These are phyloP conservation scores for Atopsyche davidsoni DNA, from an alignment of 1,140 invertebrate genomes.

Conservation along the genomic window DNA sequence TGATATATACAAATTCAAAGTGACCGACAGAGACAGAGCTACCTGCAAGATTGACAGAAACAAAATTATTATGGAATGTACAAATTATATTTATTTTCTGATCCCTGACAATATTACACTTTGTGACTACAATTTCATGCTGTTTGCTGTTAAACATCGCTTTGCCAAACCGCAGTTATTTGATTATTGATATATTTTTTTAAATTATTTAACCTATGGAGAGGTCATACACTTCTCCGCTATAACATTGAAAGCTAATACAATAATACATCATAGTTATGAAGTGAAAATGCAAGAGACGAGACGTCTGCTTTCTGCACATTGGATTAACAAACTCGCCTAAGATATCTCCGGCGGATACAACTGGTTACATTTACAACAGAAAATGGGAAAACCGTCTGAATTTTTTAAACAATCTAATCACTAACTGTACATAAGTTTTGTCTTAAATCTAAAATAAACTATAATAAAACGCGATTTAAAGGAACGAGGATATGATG, in stretches of 20 bases:
- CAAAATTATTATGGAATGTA: slow-evolving; percentile 62
- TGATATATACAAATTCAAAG: slow-evolving; percentile 14
- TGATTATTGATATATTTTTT: slow-evolving; percentile 25
- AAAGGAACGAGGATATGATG: slow-evolving; percentile 24
- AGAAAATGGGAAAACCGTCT: slow-evolving; percentile 25
- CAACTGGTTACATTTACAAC: slow-evolving; percentile 8
- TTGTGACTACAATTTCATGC: slow-evolving; percentile 36
- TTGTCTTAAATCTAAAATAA: slow-evolving; percentile 52
- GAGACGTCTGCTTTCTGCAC: slow-evolving; percentile 6
- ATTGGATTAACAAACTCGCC: not conserved
- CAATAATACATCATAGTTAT: slow-evolving; percentile 25
- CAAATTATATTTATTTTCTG: slow-evolving; percentile 56
- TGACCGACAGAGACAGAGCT: slow-evolving; percentile 20
- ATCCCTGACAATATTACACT: slow-evolving; percentile 49
- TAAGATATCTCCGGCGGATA: slow-evolving; percentile 25
- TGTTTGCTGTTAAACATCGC: slow-evolving; percentile 16
- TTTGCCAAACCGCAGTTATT: slow-evolving; percentile 29
- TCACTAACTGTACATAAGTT: slow-evolving; percentile 53
- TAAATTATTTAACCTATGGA: slow-evolving; percentile 33
- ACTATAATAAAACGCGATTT: slow-evolving; percentile 39
- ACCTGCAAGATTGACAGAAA: slow-evolving; percentile 33
- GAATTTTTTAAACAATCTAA: slow-evolving; percentile 51
- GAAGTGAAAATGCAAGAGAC: slow-evolving; percentile 19
- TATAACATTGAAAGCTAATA: slow-evolving; percentile 48
- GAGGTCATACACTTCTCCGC: slow-evolving; percentile 42